Base-by-base conservation (phyloP, 2,797 vertebrate species). In the Kryptolebias ocellatus region DNA sequence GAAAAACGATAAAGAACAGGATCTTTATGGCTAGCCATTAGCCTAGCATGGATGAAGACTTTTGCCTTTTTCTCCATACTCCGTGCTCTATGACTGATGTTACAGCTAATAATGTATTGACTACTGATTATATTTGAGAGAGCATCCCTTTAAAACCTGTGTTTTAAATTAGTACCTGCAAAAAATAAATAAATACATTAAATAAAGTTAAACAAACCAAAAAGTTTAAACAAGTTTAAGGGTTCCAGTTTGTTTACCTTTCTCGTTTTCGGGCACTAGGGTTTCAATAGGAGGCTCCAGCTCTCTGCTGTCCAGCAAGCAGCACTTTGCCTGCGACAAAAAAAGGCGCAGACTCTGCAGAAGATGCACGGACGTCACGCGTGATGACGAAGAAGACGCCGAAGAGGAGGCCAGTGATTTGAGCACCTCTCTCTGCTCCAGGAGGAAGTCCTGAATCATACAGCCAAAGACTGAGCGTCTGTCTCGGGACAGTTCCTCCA, bases 281-380 rank as follows among this genome's bases (percentile, higher is more conserved):
- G 93, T 95, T 67, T 96, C 95, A 0, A 95, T 92, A 14, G 95
- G 93, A 29, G 95, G 94, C 63, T 96, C 95, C 1, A 94, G 83
- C 67, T 95, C 95, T n/a, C 92, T 90, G 8, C 90, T 93, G 78
- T 93, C 92, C 78, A 93, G 67, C 71, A 95, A 83, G 72, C 94
- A 90, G 79, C 81, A 85, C 89, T 93, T 94, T 4, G 93, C 92
- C 87, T 93, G 93, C 5, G 94, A 94, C 78, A 96, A 89, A 78
- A 97, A 96, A 65, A 88, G 87, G 29, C 94, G 92, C 46, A 96
- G 66, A 27, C 86, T 90, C 87, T 93, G 95, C 64, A 97, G 94
- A 0, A 94, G 78, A 70, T 92, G 89, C 70, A 89, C 87, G 0
- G 92, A 80, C 1, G 83, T 81, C 61, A 81, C 74, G 0, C 27